Base-by-base conservation (phyloP, 1,140 invertebrate genomes). In the Paraescarpia echinospica region DNA sequence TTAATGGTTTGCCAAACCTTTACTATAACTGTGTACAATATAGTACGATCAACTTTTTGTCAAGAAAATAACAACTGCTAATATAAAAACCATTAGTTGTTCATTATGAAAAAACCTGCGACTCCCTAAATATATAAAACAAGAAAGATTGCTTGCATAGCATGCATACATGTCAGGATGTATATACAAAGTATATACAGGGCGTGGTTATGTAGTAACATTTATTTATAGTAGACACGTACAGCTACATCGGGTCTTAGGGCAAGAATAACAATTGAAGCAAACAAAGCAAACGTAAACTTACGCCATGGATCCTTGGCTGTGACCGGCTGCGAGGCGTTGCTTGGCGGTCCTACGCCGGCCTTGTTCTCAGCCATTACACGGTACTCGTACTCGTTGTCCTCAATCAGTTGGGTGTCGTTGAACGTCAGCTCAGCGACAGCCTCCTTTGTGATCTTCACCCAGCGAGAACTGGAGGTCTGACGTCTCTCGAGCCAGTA, bases 341-440 rank as follows among this genome's bases (percentile, higher is more conserved):
- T 98, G 89, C 98, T 99, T 18, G 99, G 99, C 96, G 99, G 98
- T 93, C 99, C 98, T 93, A 97, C 97, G 48, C 99, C 99, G 77
- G 98, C 99, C 95, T 99, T 99, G 96, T 99, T 99, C 0, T 99
- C 97, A 27, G 99, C 99, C 33, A 99, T 97, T 27, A 99, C 97
- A 90, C 99, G 97, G 97, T 99, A 99, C 96, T 99, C 98, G 95
- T 99, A 99, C 95, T 99, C 98, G 95, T 99, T 98, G 22, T 98
- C 98, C 95, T 99, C 98, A 94, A 98, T 97, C 35, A 99, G 98
- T 94, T 98, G 98, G 0, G 97, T 98, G 1, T 99, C 98, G 88
- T 92, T 93, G 31, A 94, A 92, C 48, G 93, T 94, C 12, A 97
- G 98, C 0, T 98, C 97, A 22, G 97, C 96, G 93, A 98, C 98